phyloP scores from a whole-genome alignment of 2,797 vertebrate species.

The Siniperca scherzeri region DNA sequence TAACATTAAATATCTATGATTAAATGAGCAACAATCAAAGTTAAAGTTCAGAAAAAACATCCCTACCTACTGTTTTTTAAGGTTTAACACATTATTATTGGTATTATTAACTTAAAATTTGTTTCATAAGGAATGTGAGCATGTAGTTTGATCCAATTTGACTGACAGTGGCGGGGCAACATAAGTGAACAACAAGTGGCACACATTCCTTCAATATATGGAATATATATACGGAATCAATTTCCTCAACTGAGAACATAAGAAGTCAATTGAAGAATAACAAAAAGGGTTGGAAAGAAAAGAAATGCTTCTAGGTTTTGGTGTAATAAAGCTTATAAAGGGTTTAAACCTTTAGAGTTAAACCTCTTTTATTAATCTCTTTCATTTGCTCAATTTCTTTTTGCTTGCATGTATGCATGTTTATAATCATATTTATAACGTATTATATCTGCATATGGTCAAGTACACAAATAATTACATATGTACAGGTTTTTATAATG shows the following conservation, averaged over 20 bases:
- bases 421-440: no score
- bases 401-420: not conserved
- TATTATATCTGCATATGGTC: not conserved
- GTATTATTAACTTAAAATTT: not conserved
- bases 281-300: not conserved
- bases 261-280: constrained; percentile 8
- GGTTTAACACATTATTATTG: not conserved
- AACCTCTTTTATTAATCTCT: not conserved
- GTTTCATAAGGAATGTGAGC: not conserved
- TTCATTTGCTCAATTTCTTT: not conserved
- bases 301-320: not conserved
- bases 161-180: not conserved
- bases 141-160: not conserved
- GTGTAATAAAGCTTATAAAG: not conserved
- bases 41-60: not conserved
- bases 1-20: not conserved
- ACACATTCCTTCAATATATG: constrained; percentile 8
- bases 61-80: not conserved
- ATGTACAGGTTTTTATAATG: not conserved
- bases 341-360: not conserved
- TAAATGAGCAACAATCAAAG: not conserved
- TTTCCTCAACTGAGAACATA: constrained; percentile 21
- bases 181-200: not conserved
- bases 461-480: not conserved
- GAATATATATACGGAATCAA: not conserved